phyloP scores from a whole-genome alignment of 2,888 invertebrate genomes.

The Nysson spinosus region DNA sequence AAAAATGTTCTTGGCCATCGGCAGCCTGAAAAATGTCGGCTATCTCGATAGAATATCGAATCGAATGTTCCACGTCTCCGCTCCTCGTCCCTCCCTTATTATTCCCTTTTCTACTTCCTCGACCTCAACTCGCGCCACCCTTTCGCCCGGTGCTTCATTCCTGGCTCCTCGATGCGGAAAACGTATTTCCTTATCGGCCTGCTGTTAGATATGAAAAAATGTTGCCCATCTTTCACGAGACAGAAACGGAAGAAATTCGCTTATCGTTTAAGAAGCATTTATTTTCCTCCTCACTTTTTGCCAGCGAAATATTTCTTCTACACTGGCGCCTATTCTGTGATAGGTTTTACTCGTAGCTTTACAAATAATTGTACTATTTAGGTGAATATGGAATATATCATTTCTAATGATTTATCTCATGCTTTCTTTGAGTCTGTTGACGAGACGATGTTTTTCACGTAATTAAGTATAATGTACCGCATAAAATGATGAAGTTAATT shows the following conservation, averaged over 20 bases:
- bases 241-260: not conserved
- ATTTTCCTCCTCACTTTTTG: no score
- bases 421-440: no score
- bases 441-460: no score
- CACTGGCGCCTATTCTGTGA: no score
- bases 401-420: no score
- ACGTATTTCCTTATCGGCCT: conserved; percentile 40
- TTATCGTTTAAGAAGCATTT: not conserved
- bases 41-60: conserved; percentile 54
- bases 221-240: not conserved
- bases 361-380: no score
- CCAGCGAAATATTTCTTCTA: no score
- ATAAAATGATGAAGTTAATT: not conserved
- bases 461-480: not conserved
- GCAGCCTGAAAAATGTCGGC: conserved; percentile 46
- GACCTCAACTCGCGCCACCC: not conserved
- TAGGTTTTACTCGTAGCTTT: no score
- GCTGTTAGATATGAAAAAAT: conserved; percentile 17
- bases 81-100: conserved; percentile 1
- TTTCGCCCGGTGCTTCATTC: conserved; percentile 17
- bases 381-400: no score
- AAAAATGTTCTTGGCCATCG: conserved; percentile 44
- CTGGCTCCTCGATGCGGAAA: conserved; percentile 25
- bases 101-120: conserved; percentile 11
- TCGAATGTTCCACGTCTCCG: conserved; percentile 22